A percentile compares a stretch with the other conserved stretches of the same genome.
These are phyloP conservation scores for Phainopepla nitens DNA, from an alignment of 2,113 vertebrate genomes.

Conservation along the genomic window DNA sequence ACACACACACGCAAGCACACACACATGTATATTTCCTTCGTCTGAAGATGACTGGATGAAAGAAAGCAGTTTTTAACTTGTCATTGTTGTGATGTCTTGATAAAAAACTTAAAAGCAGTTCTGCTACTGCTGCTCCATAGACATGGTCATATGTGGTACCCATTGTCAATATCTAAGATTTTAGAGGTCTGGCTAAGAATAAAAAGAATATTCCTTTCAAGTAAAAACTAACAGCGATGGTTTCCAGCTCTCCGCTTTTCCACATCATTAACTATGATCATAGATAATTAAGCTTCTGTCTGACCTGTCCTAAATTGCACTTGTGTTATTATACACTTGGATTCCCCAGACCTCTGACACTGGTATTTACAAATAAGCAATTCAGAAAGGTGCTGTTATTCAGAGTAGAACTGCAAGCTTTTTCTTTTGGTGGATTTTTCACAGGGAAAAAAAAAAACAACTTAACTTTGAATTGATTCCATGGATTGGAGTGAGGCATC, in stretches of 20 bases:
- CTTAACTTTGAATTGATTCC: background rate
- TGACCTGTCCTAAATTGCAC: background rate
- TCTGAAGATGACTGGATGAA: background rate
- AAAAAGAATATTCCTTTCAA: background rate
- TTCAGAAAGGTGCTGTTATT: background rate
- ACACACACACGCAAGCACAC: background rate
- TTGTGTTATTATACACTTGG: background rate
- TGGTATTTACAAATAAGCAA: background rate
- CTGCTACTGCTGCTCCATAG: background rate
- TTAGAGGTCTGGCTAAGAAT: background rate
- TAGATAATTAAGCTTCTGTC: background rate
- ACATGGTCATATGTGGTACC: background rate
- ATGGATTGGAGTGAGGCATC: background rate
- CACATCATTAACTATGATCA: background rate
- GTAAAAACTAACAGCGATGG: background rate
- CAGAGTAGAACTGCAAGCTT: background rate
- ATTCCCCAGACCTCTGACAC: background rate
- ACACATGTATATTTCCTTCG: background rate
- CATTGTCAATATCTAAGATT: background rate
- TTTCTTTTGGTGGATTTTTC: background rate
- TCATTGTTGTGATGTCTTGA: background rate
- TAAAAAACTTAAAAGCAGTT: background rate
- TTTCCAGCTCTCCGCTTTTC: background rate
- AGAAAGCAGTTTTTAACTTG: background rate
- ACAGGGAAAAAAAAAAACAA: background rate